Conservation (phyloP, 2,113 vertebrate genomes). For the Haemorhous mexicanus region DNA sequence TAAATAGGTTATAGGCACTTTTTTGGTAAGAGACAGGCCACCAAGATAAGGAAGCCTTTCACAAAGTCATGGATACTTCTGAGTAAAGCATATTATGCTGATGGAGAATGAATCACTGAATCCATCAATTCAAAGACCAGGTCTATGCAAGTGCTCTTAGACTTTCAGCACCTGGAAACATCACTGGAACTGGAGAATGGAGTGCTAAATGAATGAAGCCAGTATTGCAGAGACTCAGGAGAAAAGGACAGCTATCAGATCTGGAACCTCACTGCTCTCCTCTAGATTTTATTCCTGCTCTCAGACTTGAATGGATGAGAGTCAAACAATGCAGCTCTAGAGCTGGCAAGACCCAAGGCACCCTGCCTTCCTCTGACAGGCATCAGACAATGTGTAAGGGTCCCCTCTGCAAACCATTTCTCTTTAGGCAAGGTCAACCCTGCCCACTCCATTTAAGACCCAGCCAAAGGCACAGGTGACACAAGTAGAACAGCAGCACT, state of each 20-base stretch:
- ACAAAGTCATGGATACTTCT: neutral
- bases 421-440: neutral
- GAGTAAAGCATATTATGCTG: neutral
- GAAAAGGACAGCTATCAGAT: neutral
- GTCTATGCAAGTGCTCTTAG: neutral
- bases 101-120: neutral
- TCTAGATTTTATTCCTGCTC: neutral
- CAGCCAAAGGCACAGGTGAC: neutral
- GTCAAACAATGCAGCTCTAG: neutral
- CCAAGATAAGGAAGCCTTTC: neutral
- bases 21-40: neutral
- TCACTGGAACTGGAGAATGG: neutral
- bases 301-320: neutral
- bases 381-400: neutral
- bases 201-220: neutral
- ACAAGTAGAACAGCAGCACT: neutral
- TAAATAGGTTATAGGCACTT: neutral
- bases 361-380: neutral
- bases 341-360: neutral
- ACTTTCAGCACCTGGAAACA: neutral
- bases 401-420: neutral
- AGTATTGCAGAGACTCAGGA: neutral
- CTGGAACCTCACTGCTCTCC: neutral
- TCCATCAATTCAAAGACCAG: neutral
- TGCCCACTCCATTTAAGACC: neutral